phyloP scores from a whole-genome alignment of 2,113 vertebrate species.

The Burhinus bistriatus region DNA sequence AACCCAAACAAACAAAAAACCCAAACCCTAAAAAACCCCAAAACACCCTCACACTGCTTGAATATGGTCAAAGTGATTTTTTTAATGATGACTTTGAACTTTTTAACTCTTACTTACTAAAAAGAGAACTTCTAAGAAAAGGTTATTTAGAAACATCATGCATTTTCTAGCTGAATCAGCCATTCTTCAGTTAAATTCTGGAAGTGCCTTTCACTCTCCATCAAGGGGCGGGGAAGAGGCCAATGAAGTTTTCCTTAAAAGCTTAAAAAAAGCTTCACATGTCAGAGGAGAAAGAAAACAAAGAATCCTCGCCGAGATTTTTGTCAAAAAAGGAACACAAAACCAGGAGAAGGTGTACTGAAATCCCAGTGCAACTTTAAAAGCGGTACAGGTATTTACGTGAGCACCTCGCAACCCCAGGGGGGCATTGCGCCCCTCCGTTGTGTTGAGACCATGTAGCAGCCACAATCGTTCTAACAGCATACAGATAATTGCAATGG shows the following conservation, averaged over 20 bases:
- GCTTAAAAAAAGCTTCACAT: fast-evolving
- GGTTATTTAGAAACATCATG: neutral
- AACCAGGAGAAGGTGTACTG: neutral
- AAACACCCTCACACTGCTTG: neutral
- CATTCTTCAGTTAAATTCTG: neutral
- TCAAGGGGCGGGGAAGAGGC: neutral
- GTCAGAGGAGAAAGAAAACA: neutral
- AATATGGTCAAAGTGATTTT: neutral
- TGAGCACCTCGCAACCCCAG: fast-evolving
- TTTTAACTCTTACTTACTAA: neutral
- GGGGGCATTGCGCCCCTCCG: neutral
- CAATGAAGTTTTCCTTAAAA: neutral
- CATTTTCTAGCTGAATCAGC: neutral
- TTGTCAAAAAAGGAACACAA: neutral
- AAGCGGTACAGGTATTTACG: neutral
- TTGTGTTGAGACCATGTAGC: fast-evolving
- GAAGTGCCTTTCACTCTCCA: neutral
- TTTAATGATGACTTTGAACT: neutral
- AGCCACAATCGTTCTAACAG: neutral
- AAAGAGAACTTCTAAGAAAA: neutral
- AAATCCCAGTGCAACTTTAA: neutral
- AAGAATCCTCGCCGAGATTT: neutral
- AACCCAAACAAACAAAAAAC: no score
- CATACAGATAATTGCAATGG: fast-evolving
- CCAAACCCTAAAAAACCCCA: neutral